Evolutionary conservation across 37 sponge, comb jelly and placozoan genomes (phyloP).

Genomic region (Axinella damicornis): DNA sequence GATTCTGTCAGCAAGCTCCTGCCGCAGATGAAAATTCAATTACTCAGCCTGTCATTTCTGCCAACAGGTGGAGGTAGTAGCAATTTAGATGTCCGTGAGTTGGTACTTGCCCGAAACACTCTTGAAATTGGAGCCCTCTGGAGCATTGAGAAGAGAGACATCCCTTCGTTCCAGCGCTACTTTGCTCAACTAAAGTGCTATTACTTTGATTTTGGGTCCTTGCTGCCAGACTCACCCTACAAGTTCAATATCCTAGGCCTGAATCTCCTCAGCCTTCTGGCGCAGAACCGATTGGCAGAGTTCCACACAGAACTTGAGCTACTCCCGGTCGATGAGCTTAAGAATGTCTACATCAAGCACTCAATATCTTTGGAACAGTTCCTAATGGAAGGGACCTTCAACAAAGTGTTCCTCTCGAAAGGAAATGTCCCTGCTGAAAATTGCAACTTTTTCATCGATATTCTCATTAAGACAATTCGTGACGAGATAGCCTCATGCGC

Average conservation of each 20-base stretch:
- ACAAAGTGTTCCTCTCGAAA: constrained; percentile 91
- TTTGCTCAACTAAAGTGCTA: constrained; percentile 94
- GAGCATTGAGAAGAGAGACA: constrained; percentile 90
- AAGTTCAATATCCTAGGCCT: constrained; percentile 90
- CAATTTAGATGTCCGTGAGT: constrained; percentile 42
- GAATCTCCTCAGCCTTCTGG: constrained; percentile 88
- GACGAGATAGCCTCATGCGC: constrained; percentile 94
- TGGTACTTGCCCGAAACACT: constrained; percentile 82
- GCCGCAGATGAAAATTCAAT: constrained; percentile 61
- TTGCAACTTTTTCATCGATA: constrained; percentile 92
- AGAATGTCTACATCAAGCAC: constrained; percentile 90
- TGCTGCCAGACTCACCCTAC: constrained; percentile 82
- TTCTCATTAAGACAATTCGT: constrained; percentile 85
- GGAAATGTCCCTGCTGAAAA: constrained; percentile 91
- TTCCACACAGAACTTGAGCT: constrained; percentile 97
- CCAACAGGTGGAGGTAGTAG: constrained; percentile 35
- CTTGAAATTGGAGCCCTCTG: constrained; percentile 97
- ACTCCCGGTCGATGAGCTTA: constrained; percentile 77
- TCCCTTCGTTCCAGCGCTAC: constrained; percentile 92
- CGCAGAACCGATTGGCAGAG: constrained; percentile 92
- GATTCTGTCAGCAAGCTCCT: constrained; percentile 42
- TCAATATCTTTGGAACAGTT: constrained; percentile 93
- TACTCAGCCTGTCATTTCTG: constrained; percentile 69
- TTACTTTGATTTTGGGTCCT: constrained; percentile 85
- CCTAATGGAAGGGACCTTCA: constrained; percentile 98